Percentiles rank a stretch among this genome's conserved stretches.
These are phyloP conservation scores for Drosophila trichaetosa DNA, from an alignment of 2,888 invertebrate genomes.

Conservation along the genomic window DNA sequence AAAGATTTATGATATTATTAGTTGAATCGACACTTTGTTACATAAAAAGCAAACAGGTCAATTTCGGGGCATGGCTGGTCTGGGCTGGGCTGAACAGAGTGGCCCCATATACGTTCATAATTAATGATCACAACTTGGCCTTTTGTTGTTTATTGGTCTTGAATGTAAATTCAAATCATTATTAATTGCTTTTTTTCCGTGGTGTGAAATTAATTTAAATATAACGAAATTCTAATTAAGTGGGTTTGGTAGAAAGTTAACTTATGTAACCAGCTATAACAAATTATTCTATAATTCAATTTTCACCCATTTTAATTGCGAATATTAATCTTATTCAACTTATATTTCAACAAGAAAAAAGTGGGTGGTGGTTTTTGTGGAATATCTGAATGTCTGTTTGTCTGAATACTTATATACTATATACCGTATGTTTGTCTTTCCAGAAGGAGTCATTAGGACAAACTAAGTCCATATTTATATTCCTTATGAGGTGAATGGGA, in stretches of 20 bases:
- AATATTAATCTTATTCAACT: background rate
- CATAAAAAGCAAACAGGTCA: slow-evolving; percentile 65
- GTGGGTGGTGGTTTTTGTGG: background rate
- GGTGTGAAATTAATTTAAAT: slow-evolving; percentile 12
- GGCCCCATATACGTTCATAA: slow-evolving; percentile 46
- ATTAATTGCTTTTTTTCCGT: slow-evolving; percentile 22
- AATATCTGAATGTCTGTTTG: background rate
- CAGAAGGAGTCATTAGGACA: background rate
- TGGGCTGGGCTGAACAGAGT: slow-evolving; percentile 14
- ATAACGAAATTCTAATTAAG: slow-evolving; percentile 37
- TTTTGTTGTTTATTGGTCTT: slow-evolving; percentile 61
- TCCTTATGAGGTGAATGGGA: background rate
- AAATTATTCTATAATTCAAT: slow-evolving; percentile 11
- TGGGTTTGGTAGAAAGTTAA: slow-evolving; percentile 16
- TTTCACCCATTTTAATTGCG: background rate
- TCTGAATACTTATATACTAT: background rate
- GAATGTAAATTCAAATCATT: slow-evolving; percentile 32
- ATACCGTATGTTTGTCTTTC: too few species aligned
- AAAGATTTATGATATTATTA: slow-evolving; percentile 74
- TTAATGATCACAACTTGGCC: slow-evolving; percentile 60
- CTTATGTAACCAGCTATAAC: slow-evolving; percentile 8
- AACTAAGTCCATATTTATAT: background rate
- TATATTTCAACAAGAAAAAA: background rate
- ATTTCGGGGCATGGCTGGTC: slow-evolving; percentile 41
- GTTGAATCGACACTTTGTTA: slow-evolving; percentile 69